phyloP scores from a whole-genome alignment of 2,888 invertebrate species.

The Drosophila basisetae region DNA sequence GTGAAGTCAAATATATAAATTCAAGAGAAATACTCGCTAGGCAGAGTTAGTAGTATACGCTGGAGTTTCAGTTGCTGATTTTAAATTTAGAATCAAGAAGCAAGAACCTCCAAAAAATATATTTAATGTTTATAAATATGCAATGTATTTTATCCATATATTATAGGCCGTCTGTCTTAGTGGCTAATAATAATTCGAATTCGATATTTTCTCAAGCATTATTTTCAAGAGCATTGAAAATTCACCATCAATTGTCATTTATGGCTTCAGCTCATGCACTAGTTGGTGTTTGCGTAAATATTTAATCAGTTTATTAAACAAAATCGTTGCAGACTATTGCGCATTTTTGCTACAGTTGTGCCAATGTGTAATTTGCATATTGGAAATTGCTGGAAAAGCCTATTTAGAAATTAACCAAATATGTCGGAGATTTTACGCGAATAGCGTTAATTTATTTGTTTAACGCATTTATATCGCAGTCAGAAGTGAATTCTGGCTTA shows the following conservation, averaged over 20 bases:
- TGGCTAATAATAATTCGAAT: background rate
- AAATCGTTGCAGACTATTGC: conserved; percentile 47
- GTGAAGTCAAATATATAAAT: background rate
- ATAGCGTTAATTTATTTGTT: conserved; percentile 72
- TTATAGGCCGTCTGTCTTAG: too few species aligned
- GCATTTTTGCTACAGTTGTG: conserved; percentile 9
- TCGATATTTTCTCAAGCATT: background rate
- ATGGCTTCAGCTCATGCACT: background rate
- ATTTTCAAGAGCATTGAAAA: conserved; percentile 5
- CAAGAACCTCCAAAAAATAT: background rate
- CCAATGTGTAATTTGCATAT: conserved; percentile 64
- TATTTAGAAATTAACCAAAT: conserved; percentile 72
- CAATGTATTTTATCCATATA: too few species aligned
- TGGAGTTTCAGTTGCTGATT: background rate
- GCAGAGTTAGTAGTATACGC: background rate
- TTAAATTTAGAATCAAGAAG: too few species aligned
- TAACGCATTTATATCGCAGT: conserved; percentile 52
- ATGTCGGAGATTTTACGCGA: conserved; percentile 59
- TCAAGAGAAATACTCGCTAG: background rate
- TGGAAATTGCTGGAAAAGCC: conserved; percentile 24
- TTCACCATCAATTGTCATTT: background rate
- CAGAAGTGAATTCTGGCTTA: conserved; percentile 37
- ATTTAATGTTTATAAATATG: too few species aligned
- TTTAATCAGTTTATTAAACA: conserved; percentile 68
- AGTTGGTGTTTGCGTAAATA: conserved; percentile 54